Evolutionary conservation across 2,888 invertebrate species (phyloP).

Genomic region (Melinaea menophilus): DNA sequence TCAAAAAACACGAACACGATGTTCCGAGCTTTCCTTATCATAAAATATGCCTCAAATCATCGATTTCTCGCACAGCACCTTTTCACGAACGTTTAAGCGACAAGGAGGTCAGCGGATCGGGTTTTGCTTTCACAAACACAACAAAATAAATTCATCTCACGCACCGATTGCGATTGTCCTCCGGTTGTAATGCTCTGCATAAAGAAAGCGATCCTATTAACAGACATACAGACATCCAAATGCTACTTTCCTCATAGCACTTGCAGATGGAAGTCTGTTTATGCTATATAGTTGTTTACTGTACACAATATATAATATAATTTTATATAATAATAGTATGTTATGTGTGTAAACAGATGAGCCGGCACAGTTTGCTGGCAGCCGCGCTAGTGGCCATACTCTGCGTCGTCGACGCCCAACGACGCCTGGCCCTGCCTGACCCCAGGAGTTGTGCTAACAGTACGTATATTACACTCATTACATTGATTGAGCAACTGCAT

Average conservation of each 20-base stretch:
- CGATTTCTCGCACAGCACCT: slow-evolving; percentile 67
- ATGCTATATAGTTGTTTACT: not conserved
- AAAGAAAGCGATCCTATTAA: slow-evolving; percentile 74
- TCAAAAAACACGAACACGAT: slow-evolving; percentile 10
- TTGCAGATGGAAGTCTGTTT: no score
- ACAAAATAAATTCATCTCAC: slow-evolving; percentile 78
- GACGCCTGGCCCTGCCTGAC: slow-evolving; percentile 91
- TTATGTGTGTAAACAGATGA: slow-evolving; percentile 53
- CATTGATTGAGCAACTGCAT: slow-evolving; percentile 11
- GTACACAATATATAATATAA: not conserved
- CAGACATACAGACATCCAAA: slow-evolving; percentile 46
- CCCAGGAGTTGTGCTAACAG: slow-evolving; percentile 93
- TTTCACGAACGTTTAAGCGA: slow-evolving; percentile 68
- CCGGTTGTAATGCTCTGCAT: slow-evolving; percentile 67
- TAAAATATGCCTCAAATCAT: slow-evolving; percentile 63
- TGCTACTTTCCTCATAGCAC: slow-evolving; percentile 56
- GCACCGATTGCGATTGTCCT: slow-evolving; percentile 78
- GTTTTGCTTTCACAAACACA: slow-evolving; percentile 77
- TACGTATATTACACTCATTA: slow-evolving; percentile 71
- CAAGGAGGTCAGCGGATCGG: slow-evolving; percentile 72
- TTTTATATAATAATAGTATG: not conserved
- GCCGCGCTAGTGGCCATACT: slow-evolving; percentile 77
- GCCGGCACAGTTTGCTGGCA: slow-evolving; percentile 62
- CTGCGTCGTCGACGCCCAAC: slow-evolving; percentile 86
- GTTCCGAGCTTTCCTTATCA: slow-evolving; percentile 47